These are phyloP conservation scores for Amblyjoppa fuscipennis DNA, from an alignment of 2,888 invertebrate genomes.

Conservation along the genomic window DNA sequence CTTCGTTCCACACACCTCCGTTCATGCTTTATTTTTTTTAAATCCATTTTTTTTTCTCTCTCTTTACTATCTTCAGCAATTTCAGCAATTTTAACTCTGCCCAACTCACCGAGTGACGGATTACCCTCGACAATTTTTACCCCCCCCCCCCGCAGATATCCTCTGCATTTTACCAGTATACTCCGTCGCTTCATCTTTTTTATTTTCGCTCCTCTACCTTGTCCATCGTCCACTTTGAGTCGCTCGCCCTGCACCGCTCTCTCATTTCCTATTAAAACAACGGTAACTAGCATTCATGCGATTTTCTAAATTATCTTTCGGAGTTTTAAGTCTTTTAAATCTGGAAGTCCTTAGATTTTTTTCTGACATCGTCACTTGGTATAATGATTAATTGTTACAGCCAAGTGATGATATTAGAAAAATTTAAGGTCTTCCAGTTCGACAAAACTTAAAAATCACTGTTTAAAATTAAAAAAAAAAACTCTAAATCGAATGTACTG, in stretches of 20 bases:
- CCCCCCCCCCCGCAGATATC: slow-evolving; percentile 13
- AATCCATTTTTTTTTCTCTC: slow-evolving; percentile 4
- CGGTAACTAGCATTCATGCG: neutral
- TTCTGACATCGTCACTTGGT: neutral
- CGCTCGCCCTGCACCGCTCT: neutral
- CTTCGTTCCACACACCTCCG: slow-evolving; percentile 51
- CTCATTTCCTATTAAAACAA: slow-evolving; percentile 4
- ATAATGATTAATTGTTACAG: neutral
- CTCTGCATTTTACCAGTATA: slow-evolving; percentile 47
- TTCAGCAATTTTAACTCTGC: slow-evolving; percentile 56
- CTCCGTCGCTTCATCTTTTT: slow-evolving; percentile 19
- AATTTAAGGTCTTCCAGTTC: no score
- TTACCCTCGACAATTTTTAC: slow-evolving; percentile 41
- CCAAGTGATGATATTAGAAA: no score
- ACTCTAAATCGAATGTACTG: no score
- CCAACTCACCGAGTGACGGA: slow-evolving; percentile 55
- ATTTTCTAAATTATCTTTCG: slow-evolving; percentile 9
- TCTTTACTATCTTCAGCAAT: slow-evolving; percentile 15
- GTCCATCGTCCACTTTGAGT: slow-evolving; percentile 46
- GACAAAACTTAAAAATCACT: no score
- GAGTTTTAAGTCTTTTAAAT: slow-evolving; percentile 17
- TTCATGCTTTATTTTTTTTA: slow-evolving; percentile 45
- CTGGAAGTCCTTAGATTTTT: slow-evolving; percentile 12
- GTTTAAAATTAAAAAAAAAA: no score
- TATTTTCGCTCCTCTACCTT: slow-evolving; percentile 18